phyloP scores from a whole-genome alignment of 1,140 invertebrate species.

The Gonioctena quinquepunctata region DNA sequence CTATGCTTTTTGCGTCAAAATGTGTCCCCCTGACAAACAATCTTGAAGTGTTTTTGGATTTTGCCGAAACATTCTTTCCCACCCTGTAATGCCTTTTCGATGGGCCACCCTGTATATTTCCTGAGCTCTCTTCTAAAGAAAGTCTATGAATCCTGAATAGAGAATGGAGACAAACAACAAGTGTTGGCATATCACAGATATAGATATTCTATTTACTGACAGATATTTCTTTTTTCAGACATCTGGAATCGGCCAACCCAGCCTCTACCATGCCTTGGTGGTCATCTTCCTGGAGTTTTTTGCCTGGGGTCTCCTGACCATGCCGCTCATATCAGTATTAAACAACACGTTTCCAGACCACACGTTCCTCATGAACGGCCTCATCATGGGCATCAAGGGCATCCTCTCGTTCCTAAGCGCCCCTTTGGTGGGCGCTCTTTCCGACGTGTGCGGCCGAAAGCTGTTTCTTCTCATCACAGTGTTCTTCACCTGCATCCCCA shows the following conservation, averaged over 20 bases:
- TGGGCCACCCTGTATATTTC: neutral
- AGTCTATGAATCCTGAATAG: too few relatives aligned
- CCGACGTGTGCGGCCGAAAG: slow-evolving; percentile 95
- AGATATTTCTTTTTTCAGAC: slow-evolving; percentile 61
- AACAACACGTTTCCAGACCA: slow-evolving; percentile 98
- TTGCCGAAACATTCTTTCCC: neutral
- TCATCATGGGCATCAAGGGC: slow-evolving; percentile 96
- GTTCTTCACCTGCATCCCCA: slow-evolving; percentile 98
- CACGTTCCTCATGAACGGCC: slow-evolving; percentile 98
- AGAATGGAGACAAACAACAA: too few relatives aligned
- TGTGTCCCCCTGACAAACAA: too few relatives aligned
- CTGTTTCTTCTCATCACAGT: slow-evolving; percentile 98
- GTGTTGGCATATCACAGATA: neutral
- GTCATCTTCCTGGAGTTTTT: slow-evolving; percentile 99
- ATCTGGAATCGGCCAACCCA: slow-evolving; percentile 90
- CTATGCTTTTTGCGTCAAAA: too few relatives aligned
- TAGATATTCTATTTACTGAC: neutral
- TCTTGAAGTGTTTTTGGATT: too few relatives aligned
- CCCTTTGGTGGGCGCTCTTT: slow-evolving; percentile 92
- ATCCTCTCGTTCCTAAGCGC: slow-evolving; percentile 96
- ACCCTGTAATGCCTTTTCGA: neutral
- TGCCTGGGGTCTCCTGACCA: slow-evolving; percentile 97
- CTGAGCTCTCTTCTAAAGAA: too few relatives aligned
- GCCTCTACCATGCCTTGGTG: slow-evolving; percentile 95
- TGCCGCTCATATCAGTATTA: slow-evolving; percentile 96